Percentiles rank a stretch among this genome's conserved stretches.
Evolutionary conservation across 2,797 vertebrate species (phyloP).

Genomic region (Lagorchestes hirsutus): DNA sequence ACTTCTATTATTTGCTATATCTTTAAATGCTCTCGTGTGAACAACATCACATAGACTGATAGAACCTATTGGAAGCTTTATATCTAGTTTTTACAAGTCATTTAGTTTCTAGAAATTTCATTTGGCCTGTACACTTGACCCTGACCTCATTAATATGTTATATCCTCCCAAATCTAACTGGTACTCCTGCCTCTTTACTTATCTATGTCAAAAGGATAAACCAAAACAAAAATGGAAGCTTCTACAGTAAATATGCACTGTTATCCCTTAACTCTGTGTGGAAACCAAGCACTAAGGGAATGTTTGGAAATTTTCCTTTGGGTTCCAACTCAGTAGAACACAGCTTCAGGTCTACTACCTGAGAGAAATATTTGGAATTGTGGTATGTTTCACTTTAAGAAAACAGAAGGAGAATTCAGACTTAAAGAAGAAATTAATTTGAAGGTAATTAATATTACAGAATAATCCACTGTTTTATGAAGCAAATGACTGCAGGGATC

Average conservation of each 20-base stretch:
- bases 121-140: neutral
- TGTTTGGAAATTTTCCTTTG: neutral
- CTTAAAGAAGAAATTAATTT: neutral
- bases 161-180: neutral
- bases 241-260: neutral
- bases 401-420: constrained; percentile 6
- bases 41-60: neutral
- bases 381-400: neutral
- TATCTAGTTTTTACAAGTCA: constrained; percentile 24
- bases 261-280: neutral
- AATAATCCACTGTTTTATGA: neutral
- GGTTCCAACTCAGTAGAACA: neutral
- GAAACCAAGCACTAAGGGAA: neutral
- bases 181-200: neutral
- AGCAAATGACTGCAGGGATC: constrained; percentile 2
- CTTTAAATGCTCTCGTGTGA: neutral
- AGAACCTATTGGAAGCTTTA: neutral
- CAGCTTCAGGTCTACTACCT: neutral
- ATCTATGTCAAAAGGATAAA: neutral
- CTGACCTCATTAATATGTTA: neutral
- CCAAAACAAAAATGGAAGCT: neutral
- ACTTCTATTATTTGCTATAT: neutral
- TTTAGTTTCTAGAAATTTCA: constrained; percentile 14
- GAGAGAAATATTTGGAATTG: neutral
- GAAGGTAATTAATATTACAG: neutral